Evolutionary conservation across 2,888 invertebrate species (phyloP).

Genomic region (Cactoblastis cactorum): DNA sequence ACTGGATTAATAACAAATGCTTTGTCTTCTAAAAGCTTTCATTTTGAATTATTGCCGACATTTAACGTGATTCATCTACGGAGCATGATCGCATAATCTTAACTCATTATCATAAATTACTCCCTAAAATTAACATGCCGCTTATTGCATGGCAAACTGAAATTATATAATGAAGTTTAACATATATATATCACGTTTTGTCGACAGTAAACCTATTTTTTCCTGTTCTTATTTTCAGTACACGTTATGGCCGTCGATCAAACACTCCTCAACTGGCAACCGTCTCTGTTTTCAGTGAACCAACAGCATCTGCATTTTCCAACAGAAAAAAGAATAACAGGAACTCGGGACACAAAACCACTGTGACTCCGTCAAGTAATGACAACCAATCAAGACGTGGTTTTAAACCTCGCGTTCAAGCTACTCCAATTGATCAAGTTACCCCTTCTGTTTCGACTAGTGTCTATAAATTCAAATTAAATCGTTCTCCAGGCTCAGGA

Average conservation of each 20-base stretch:
- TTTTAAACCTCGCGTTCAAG: constrained; percentile 84
- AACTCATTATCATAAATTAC: background rate
- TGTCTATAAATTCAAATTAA: constrained; percentile 89
- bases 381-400: constrained; percentile 77
- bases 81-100: background rate
- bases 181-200: constrained; percentile 15
- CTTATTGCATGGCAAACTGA: constrained; percentile 13
- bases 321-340: constrained; percentile 75
- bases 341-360: constrained; percentile 64
- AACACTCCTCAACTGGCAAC: constrained; percentile 81
- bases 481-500: constrained; percentile 89
- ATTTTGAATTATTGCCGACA: constrained; percentile 35
- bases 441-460: constrained; percentile 77
- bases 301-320: constrained; percentile 67
- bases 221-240: constrained; percentile 63
- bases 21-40: background rate
- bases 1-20: background rate
- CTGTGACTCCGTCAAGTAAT: constrained; percentile 60
- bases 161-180: background rate
- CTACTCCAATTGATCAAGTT: constrained; percentile 75
- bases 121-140: background rate
- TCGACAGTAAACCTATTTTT: constrained; percentile 26
- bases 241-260: constrained; percentile 66
- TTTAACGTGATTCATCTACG: constrained; percentile 13
- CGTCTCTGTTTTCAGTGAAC: constrained; percentile 83